phyloP scores from a whole-genome alignment of 2,888 invertebrate species.

The Chorisops tibialis region DNA sequence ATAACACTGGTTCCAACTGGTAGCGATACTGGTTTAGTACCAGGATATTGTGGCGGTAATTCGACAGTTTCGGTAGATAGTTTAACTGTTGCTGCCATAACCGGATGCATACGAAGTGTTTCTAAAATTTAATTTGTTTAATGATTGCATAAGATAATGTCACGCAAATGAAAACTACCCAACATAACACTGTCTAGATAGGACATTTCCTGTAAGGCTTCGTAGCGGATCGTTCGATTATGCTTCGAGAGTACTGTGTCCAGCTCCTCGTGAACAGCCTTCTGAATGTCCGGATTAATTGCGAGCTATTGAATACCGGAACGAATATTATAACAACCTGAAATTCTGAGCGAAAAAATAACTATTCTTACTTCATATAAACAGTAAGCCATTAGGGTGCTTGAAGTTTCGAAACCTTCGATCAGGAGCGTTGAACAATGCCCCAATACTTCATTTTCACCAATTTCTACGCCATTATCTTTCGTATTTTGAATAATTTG shows the following conservation, averaged over 20 bases:
- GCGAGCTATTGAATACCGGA: constrained; percentile 7
- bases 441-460: constrained; percentile 18
- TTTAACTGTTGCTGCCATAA: constrained; percentile 14
- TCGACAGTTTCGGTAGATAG: constrained; percentile 11
- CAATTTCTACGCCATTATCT: not conserved
- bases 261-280: constrained; percentile 11
- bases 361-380: constrained; percentile 26
- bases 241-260: constrained; percentile 10
- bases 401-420: constrained; percentile 32
- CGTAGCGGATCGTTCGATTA: constrained; percentile 2
- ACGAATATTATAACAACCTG: not conserved
- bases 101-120: constrained; percentile 26
- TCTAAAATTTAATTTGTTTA: not conserved
- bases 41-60: constrained; percentile 24
- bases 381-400: constrained; percentile 28
- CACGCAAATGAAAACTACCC: not conserved
- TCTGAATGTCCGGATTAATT: constrained; percentile 12
- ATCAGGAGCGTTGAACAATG: constrained; percentile 27
- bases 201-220: constrained; percentile 17
- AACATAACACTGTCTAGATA: constrained; percentile 15
- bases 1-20: constrained; percentile 13
- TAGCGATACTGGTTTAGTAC: not conserved
- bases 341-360: not conserved
- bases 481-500: constrained; percentile 19
- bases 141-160: too few species aligned